Percentiles rank a stretch among this genome's conserved stretches.
phyloP scores from a whole-genome alignment of 2,888 invertebrate species.

The Acleris sparsana region DNA sequence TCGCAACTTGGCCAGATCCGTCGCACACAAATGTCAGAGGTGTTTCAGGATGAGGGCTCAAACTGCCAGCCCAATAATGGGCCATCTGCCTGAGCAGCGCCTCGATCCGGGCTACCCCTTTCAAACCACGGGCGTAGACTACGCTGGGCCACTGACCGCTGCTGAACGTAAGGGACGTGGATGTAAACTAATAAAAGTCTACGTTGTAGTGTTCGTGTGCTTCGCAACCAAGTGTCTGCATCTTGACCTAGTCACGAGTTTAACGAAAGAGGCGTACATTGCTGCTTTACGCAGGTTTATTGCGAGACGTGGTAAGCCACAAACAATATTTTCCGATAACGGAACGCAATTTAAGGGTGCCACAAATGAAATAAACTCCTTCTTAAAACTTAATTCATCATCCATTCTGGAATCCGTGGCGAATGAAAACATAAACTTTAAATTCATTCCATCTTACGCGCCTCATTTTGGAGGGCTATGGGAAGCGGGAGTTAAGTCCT shows the following conservation, averaged over 20 bases:
- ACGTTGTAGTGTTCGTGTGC: constrained; percentile 13
- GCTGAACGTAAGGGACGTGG: constrained; percentile 13
- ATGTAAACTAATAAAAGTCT: constrained; percentile 21
- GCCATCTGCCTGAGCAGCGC: not conserved
- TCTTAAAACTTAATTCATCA: constrained; percentile 4
- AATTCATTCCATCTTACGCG: constrained; percentile 15
- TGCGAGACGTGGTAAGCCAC: constrained; percentile 23
- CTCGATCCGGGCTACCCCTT: constrained; percentile 33
- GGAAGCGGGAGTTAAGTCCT: constrained; percentile 17
- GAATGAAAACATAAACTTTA: not conserved
- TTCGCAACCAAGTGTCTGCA: constrained; percentile 16
- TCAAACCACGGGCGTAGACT: constrained; percentile 22
- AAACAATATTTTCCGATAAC: constrained; percentile 15
- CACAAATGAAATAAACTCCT: not conserved
- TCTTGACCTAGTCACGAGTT: constrained; percentile 33
- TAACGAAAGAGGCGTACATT: constrained; percentile 12
- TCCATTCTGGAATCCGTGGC: constrained; percentile 1
- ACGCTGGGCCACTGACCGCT: constrained; percentile 16
- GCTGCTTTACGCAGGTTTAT: constrained; percentile 32
- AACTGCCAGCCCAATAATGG: constrained; percentile 30
- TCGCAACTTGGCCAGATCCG: too few species aligned
- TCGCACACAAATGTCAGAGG: not conserved
- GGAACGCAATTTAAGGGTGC: not conserved
- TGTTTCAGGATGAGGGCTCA: constrained; percentile 23
- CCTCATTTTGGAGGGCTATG: constrained; percentile 1